Percentiles rank a stretch among this genome's conserved stretches.
Conservation (phyloP, 2,797 vertebrate genomes). For the Leuciscus waleckii region DNA sequence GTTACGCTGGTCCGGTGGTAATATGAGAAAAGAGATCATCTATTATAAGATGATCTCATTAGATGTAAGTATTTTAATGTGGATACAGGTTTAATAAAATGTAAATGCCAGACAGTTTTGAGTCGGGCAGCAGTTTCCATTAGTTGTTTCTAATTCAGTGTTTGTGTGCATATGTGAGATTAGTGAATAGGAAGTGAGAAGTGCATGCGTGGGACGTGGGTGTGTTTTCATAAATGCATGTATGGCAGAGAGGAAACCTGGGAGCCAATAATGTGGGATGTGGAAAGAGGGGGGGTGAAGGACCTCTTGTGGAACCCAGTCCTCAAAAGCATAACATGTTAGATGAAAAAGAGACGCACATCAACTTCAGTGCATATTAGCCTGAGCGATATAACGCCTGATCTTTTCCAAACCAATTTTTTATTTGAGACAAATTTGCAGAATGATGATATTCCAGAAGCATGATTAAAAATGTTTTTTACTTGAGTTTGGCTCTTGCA, state of each 20-base stretch:
- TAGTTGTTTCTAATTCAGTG: background rate
- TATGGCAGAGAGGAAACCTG: conserved; percentile 21
- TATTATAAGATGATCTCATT: background rate
- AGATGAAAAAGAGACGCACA: background rate
- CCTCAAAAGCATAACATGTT: background rate
- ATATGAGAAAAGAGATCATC: too few relatives aligned
- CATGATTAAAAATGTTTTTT: background rate
- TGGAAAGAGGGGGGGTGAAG: conserved; percentile 9
- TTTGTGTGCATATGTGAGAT: background rate
- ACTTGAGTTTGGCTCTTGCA: background rate
- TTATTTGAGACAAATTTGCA: background rate
- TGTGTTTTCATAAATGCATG: conserved; percentile 25
- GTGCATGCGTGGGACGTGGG: conserved; percentile 19
- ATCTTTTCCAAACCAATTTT: background rate
- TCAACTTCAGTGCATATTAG: background rate
- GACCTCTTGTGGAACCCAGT: background rate
- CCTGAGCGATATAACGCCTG: background rate
- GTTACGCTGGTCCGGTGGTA: background rate
- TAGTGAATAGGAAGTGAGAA: conserved; percentile 34
- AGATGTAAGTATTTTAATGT: background rate
- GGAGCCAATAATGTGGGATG: conserved; percentile 21
- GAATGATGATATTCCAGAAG: background rate
- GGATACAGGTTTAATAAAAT: background rate
- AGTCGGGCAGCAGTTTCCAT: conserved; percentile 17
- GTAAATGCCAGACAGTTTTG: background rate